Base-by-base conservation (phyloP, 2,797 vertebrate species). In the Brotula barbata region DNA sequence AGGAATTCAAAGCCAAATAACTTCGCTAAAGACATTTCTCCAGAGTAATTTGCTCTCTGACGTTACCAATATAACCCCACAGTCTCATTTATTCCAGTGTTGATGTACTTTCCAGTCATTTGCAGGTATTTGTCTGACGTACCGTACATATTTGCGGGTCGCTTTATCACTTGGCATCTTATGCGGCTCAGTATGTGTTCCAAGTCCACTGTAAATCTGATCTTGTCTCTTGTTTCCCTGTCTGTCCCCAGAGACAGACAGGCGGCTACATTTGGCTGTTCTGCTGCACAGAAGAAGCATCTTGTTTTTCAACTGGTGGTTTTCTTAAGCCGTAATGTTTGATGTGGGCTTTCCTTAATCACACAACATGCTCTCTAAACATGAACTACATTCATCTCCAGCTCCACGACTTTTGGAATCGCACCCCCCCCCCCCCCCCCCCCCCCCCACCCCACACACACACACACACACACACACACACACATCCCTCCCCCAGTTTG, bases 331-430 rank as follows among this genome's bases (percentile, higher is more conserved):
- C 87, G 52, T 85, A 84, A 49, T 63, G 77, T 91, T 91, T 92
- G 88, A 92, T 92, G 90, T 92, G 90, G 90, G 74, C 67, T 84
- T 58, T 80, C 73, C 88, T 89, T 89, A 90, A 91, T 91, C 91
- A 89, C 89, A 87, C 88, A 88, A 91, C 90, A 92, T 87, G 86
- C 87, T 90, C 87, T 88, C 81, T 83, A 83, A 90, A 90, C 89
- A 91, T 86, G 84, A 89, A 85, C 74, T 81, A 84, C 87, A 89
- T 91, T 86, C 78, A 86, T 90, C 84, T 88, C 82, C 40, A n/a
- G 53, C 72, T 84, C 79, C 43, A 17, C 51, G 56, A 83, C 78
- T 87, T 81, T 82, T 83, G 63, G 68, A 81, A 59, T 56, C 19
- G 21, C 42, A 48, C 15, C 50, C 52, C 48, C 16, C 22, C n/a